Evolutionary conservation across 1,140 invertebrate species (phyloP).

Genomic region (Temnothorax curvispinosus): DNA sequence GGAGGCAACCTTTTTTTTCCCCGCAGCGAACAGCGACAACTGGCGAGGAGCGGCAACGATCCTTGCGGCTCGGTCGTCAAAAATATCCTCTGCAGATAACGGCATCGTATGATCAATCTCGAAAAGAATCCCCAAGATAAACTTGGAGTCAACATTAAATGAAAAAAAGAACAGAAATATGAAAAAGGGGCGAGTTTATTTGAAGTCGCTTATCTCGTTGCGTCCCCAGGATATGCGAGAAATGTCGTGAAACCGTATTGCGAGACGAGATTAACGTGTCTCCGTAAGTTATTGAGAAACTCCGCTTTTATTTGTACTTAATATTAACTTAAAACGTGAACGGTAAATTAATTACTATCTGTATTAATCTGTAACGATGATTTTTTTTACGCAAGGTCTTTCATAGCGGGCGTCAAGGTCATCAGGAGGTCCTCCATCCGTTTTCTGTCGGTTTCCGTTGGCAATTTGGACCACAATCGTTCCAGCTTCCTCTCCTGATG

Average conservation of each 20-base stretch:
- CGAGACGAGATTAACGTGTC: not conserved
- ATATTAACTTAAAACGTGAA: not conserved
- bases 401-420: constrained; percentile 80
- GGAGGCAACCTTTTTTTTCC: not conserved
- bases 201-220: not conserved
- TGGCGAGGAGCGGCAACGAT: constrained; percentile 56
- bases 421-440: constrained; percentile 81
- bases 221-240: not conserved
- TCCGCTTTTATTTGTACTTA: not conserved
- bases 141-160: not conserved
- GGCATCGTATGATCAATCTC: not conserved
- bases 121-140: not conserved
- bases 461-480: constrained; percentile 86
- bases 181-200: too few species aligned
- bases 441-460: constrained; percentile 83
- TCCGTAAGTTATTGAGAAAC: not conserved
- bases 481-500: constrained; percentile 88
- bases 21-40: constrained; percentile 67
- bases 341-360: not conserved
- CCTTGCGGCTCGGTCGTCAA: constrained; percentile 5
- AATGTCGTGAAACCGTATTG: not conserved
- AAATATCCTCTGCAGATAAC: constrained; percentile 38
- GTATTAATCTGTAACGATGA: not conserved
- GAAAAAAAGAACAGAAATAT: not conserved
- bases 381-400: constrained; percentile 76